phyloP scores from a whole-genome alignment of 2,797 vertebrate species.

The Sebastes glaucus region DNA sequence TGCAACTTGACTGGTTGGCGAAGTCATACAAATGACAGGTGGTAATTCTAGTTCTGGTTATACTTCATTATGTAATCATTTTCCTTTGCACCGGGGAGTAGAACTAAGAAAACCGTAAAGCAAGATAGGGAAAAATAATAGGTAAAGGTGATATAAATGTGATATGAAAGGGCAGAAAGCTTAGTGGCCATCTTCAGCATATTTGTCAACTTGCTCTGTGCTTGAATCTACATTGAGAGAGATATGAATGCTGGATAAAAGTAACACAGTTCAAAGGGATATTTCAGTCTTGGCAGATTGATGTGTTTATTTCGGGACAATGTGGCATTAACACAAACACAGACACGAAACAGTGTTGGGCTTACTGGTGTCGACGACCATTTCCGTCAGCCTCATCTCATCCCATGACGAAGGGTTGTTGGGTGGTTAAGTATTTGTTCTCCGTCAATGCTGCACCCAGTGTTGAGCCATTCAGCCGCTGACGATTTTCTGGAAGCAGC shows the following conservation, averaged over 20 bases:
- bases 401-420: background rate
- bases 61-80: background rate
- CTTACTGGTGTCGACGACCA: background rate
- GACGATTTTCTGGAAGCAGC: background rate
- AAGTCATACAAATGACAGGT: fast-evolving
- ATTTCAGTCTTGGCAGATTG: background rate
- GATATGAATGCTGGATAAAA: background rate
- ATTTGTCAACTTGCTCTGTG: background rate
- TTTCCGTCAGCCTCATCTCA: background rate
- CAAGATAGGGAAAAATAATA: background rate
- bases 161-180: background rate
- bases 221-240: background rate
- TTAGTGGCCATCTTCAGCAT: background rate
- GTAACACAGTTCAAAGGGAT: background rate
- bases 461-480: background rate
- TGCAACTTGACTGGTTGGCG: no score
- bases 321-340: constrained; percentile 14
- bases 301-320: background rate
- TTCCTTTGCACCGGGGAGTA: background rate
- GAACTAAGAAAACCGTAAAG: background rate
- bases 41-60: no score
- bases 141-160: background rate
- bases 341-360: background rate
- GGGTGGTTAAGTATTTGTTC: background rate
- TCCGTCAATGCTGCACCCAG: background rate